These are phyloP conservation scores for Catocala nupta DNA, from an alignment of 2,888 invertebrate species.

Conservation along the genomic window DNA sequence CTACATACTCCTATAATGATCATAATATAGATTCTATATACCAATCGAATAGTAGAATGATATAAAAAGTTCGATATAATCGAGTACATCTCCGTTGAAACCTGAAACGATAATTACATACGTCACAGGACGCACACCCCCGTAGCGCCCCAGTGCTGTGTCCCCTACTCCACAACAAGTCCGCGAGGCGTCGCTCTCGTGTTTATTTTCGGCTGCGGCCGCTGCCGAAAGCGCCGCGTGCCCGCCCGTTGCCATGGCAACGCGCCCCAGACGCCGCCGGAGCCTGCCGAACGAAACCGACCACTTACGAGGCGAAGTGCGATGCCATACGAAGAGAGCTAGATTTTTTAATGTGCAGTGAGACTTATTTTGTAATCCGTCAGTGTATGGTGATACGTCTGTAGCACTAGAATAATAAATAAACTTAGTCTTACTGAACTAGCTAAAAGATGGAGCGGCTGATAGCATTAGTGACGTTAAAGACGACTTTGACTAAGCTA, in stretches of 20 bases:
- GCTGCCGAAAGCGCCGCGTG: conserved; percentile 72
- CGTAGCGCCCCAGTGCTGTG: conserved; percentile 41
- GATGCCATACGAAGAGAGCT: conserved; percentile 32
- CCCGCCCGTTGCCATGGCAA: conserved; percentile 76
- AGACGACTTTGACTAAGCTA: too few relatives aligned
- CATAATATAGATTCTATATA: neutral
- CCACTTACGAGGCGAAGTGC: conserved; percentile 31
- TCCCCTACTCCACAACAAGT: conserved; percentile 57
- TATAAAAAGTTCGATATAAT: conserved; percentile 31
- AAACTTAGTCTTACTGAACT: conserved; percentile 9
- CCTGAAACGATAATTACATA: conserved; percentile 51
- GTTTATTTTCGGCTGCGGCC: conserved; percentile 82
- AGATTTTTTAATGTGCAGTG: conserved; percentile 43
- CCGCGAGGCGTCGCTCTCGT: conserved; percentile 65
- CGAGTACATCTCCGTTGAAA: conserved; percentile 47
- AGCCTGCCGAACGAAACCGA: conserved; percentile 62
- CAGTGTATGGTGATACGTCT: conserved; percentile 27
- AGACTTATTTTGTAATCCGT: conserved; percentile 35
- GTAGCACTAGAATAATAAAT: conserved; percentile 40
- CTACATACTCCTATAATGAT: too few relatives aligned
- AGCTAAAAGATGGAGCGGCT: too few relatives aligned
- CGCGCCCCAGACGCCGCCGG: conserved; percentile 80
- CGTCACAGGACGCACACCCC: conserved; percentile 46
- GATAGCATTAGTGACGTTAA: too few relatives aligned
- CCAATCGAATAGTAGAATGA: neutral